Evolutionary conservation across 2,113 vertebrate species (phyloP).

Genomic region (Pituophis catenifer): DNA sequence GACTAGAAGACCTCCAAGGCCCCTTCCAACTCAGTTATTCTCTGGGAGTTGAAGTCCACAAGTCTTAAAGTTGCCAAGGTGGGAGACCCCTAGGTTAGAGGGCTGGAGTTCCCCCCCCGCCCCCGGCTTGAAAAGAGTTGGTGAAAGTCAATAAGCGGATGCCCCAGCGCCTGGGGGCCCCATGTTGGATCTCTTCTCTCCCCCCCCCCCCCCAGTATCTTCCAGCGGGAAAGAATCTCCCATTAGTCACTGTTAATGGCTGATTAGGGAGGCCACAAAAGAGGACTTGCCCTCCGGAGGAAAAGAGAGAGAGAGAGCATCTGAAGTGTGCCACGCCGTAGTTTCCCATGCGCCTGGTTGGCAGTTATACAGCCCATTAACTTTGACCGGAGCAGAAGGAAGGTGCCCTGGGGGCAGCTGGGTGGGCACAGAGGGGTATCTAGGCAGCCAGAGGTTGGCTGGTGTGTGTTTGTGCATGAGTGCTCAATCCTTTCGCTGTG

Average conservation of each 20-base stretch:
- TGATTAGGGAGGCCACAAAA: neutral
- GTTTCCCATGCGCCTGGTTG: neutral
- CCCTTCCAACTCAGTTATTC: too few species aligned
- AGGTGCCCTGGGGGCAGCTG: neutral
- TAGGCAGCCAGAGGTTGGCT: neutral
- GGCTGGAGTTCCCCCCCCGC: neutral
- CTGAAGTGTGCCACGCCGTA: neutral
- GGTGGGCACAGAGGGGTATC: neutral
- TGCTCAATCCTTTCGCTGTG: neutral
- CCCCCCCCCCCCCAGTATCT: neutral
- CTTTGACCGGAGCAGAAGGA: neutral
- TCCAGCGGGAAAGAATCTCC: neutral
- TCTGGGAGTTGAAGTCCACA: too few species aligned
- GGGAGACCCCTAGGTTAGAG: neutral
- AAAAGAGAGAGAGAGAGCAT: neutral
- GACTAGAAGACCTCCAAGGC: too few species aligned
- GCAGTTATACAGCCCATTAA: neutral
- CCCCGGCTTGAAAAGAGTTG: neutral
- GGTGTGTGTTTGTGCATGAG: neutral
- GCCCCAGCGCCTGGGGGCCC: neutral
- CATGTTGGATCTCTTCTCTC: too few species aligned
- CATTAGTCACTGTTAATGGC: constrained; percentile 7
- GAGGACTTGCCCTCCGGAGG: neutral
- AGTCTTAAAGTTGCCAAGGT: too few species aligned
- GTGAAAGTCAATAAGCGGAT: neutral